phyloP scores from a whole-genome alignment of 2,888 invertebrate species.

The Thyatira batis region DNA sequence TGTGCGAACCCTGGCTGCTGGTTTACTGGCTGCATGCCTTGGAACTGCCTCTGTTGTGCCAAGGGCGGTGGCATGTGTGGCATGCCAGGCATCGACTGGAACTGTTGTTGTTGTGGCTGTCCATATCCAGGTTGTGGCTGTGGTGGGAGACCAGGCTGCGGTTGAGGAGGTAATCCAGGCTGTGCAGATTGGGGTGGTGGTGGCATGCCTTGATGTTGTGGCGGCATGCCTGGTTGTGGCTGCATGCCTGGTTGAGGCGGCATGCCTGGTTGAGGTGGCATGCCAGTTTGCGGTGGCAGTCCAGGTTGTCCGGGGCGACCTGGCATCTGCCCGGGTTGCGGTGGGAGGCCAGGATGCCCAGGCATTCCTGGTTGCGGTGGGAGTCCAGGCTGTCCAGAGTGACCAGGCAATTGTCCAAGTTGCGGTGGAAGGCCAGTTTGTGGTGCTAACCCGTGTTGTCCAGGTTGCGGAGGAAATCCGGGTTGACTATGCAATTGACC shows the following conservation, averaged over 20 bases:
- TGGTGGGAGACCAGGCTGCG: constrained; percentile 27
- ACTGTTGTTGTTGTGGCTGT: constrained; percentile 25
- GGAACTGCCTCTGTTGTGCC: constrained; percentile 55
- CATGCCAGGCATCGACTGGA: constrained; percentile 50
- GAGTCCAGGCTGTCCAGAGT: constrained; percentile 22
- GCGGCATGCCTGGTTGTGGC: constrained; percentile 38
- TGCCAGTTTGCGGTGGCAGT: constrained; percentile 24
- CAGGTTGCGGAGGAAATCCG: constrained; percentile 11
- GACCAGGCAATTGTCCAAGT: constrained; percentile 12
- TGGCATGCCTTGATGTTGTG: constrained; percentile 27
- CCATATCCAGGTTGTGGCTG: constrained; percentile 30
- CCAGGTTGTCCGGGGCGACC: constrained; percentile 18
- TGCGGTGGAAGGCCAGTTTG: constrained; percentile 20
- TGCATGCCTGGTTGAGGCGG: constrained; percentile 30
- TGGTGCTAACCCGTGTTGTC: background rate
- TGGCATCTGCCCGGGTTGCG: constrained; percentile 24
- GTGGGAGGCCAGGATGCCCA: constrained; percentile 27
- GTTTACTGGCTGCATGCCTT: constrained; percentile 35
- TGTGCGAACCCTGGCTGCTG: constrained; percentile 54
- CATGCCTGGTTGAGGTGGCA: constrained; percentile 23
- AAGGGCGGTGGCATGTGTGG: constrained; percentile 77
- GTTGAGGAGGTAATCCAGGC: constrained; percentile 30
- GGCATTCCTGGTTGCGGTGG: constrained; percentile 22
- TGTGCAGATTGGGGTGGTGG: constrained; percentile 27
- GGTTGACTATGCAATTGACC: background rate